These are phyloP conservation scores for Tor tambroides DNA, from an alignment of 2,113 vertebrate species.

Conservation along the genomic window DNA sequence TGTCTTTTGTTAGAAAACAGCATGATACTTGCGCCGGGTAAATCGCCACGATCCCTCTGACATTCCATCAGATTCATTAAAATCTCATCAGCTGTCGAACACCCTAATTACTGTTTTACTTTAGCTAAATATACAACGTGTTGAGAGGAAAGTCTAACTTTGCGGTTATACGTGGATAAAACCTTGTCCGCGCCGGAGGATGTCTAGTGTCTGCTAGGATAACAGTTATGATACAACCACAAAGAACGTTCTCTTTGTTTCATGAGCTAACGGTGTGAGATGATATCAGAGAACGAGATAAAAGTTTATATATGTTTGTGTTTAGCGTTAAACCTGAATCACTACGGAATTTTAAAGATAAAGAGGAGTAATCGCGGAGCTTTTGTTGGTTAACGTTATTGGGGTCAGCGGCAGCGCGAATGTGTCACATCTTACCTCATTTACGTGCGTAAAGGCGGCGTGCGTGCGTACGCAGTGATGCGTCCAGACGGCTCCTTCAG, in stretches of 20 bases:
- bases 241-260: conserved; percentile 50
- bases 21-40: not conserved
- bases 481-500: not conserved
- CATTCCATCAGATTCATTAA: conserved; percentile 45
- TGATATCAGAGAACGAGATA: not conserved
- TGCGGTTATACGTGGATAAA: not conserved
- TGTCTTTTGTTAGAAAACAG: conserved; percentile 18
- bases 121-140: not conserved
- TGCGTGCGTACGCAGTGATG: not conserved
- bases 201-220: not conserved
- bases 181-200: not conserved
- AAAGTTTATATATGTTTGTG: not conserved
- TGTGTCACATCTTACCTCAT: conserved; percentile 45
- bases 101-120: not conserved
- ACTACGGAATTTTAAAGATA: not conserved
- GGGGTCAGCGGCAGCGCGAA: conserved; percentile 51
- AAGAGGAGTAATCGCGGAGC: not conserved
- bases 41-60: not conserved
- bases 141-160: not conserved
- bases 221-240: conserved; percentile 22
- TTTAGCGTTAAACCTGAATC: not conserved
- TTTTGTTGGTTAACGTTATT: conserved; percentile 43
- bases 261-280: not conserved
- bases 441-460: conserved; percentile 27
- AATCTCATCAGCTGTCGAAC: not conserved